Evolutionary conservation across 2,113 vertebrate genomes (phyloP).

Genomic region (Tretioscincus oriximinensis): DNA sequence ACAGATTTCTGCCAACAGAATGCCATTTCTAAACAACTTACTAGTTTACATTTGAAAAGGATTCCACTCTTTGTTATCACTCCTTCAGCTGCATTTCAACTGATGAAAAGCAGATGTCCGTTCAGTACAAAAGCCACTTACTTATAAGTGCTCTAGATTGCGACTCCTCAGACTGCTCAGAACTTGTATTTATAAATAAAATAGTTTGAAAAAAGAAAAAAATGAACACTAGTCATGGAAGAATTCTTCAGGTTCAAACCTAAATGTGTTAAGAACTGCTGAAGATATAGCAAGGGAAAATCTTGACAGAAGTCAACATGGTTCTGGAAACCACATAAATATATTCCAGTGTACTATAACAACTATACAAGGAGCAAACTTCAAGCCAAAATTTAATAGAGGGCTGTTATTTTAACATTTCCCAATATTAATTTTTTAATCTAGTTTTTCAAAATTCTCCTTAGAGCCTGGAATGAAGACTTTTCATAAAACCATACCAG

Average conservation of each 20-base stretch:
- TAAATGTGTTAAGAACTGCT: slow-evolving; percentile 3
- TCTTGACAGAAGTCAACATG: slow-evolving; percentile 22
- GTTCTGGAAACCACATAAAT: slow-evolving; percentile 15
- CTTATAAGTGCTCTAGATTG: slow-evolving; percentile 46
- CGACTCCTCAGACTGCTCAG: slow-evolving; percentile 47
- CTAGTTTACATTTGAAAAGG: slow-evolving; percentile 60
- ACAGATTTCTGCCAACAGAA: slow-evolving; percentile 41
- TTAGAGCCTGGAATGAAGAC: slow-evolving; percentile 25
- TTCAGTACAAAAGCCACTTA: slow-evolving; percentile 48
- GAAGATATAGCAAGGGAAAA: neutral
- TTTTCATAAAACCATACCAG: neutral
- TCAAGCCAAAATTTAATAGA: neutral
- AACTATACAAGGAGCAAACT: neutral
- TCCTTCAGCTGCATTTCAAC: slow-evolving; percentile 32
- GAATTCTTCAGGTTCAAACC: slow-evolving; percentile 32
- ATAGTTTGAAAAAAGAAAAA: slow-evolving; percentile 44
- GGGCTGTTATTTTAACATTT: neutral
- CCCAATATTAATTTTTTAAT: slow-evolving; percentile 23
- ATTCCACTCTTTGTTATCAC: slow-evolving; percentile 61
- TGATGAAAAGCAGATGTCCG: slow-evolving; percentile 60
- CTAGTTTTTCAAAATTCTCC: slow-evolving; percentile 20
- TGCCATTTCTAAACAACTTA: slow-evolving; percentile 52
- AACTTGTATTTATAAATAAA: slow-evolving; percentile 55
- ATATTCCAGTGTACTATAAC: neutral
- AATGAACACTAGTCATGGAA: slow-evolving; percentile 43